Conservation (phyloP, 2,888 invertebrate species). For the Macaria liturata region DNA sequence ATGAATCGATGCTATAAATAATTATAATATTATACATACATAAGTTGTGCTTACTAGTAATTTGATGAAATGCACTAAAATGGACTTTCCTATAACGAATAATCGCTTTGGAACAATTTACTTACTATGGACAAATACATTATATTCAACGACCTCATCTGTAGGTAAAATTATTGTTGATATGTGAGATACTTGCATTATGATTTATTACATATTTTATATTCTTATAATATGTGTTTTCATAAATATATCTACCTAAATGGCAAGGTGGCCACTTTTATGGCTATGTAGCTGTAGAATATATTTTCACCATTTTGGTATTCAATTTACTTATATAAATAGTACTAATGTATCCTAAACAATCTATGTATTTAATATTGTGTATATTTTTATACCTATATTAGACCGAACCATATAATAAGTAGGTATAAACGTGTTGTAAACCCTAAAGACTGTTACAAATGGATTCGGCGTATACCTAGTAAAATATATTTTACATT, state of each 20-base stretch:
- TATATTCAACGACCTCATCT: not conserved
- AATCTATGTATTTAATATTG: constrained; percentile 40
- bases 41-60: constrained; percentile 75
- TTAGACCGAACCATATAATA: constrained; percentile 18
- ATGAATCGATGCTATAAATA: constrained; percentile 63
- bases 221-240: constrained; percentile 20
- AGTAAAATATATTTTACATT: constrained; percentile 74
- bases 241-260: constrained; percentile 42
- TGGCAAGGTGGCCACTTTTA: constrained; percentile 79
- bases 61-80: constrained; percentile 78
- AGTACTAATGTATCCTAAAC: constrained; percentile 37
- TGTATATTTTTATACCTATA: constrained; percentile 69
- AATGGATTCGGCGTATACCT: constrained; percentile 62
- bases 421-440: not conserved
- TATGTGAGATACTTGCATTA: constrained; percentile 7
- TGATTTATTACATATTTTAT: constrained; percentile 3
- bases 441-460: not conserved
- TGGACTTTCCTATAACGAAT: constrained; percentile 58
- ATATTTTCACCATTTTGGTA: constrained; percentile 31
- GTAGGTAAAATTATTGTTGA: not conserved
- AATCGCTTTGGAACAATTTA: constrained; percentile 4
- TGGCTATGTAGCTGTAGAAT: constrained; percentile 56
- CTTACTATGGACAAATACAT: not conserved
- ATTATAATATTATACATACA: constrained; percentile 57
- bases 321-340: constrained; percentile 22